phyloP scores from a whole-genome alignment of 1,140 invertebrate species.

The Triops longicaudatus region DNA sequence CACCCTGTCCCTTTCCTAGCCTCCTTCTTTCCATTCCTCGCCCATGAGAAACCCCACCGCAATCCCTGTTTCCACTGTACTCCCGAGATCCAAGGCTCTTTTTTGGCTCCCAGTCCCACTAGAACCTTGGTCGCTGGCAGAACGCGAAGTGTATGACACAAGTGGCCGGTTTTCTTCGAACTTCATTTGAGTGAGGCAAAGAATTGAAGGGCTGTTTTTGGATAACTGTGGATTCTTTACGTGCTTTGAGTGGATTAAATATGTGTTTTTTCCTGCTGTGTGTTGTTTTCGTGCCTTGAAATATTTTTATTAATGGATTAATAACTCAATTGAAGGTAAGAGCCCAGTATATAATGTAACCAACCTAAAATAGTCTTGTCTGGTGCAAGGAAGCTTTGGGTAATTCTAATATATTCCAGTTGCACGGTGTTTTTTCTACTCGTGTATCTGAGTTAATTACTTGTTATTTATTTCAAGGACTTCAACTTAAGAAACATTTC shows the following conservation, averaged over 20 bases:
- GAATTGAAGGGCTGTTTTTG: neutral
- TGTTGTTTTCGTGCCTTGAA: neutral
- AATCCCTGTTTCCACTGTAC: neutral
- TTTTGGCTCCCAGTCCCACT: neutral
- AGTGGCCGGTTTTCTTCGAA: neutral
- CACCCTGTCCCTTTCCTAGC: neutral
- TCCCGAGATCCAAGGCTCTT: slow-evolving; percentile 2
- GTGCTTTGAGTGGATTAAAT: neutral
- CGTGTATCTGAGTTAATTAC: no score
- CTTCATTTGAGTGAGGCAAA: neutral
- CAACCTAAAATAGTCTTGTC: no score
- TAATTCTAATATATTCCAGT: no score
- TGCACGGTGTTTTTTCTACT: no score
- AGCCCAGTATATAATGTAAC: neutral
- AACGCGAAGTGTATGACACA: neutral
- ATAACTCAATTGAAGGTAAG: neutral
- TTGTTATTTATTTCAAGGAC: no score
- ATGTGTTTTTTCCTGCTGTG: neutral
- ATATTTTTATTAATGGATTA: neutral
- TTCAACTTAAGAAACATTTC: no score
- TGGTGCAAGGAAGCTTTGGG: no score
- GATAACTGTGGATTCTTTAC: neutral
- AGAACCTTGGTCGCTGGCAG: neutral
- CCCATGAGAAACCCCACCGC: neutral
- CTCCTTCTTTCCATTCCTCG: neutral